Base-by-base conservation (phyloP, 2,113 vertebrate species). In the human region DNA sequence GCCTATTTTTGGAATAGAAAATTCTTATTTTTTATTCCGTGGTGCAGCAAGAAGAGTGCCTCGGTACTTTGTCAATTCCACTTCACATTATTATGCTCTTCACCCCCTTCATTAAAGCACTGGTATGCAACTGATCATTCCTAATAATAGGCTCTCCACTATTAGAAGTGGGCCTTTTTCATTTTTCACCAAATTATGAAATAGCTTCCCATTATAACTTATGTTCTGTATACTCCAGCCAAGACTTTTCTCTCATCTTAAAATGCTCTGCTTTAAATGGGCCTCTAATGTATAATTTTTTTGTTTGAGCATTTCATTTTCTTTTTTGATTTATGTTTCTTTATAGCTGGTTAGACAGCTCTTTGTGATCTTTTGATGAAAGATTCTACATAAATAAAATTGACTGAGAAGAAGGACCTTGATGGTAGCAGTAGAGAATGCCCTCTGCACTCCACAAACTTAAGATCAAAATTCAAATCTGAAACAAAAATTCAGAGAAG, bases 211-310 rank as follows among this genome's bases (percentile, higher is more conserved):
- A 98, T 97, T 97, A 97, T 96, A 98, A 97, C 97, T 97, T 97
- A 97, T 52, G 90, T 93, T 97, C 98, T 96, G 94, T 97, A 94
- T 94, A 97, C 93, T 97, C 73, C 94, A 95, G 97, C 97, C 97
- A 97, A 97, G 97, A 97, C 96, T 95, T 95, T 94, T 96, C 95
- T 98, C 97, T 97, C 96, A 96, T 98, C 93, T 98, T 98, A 97
- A 98, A 97, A 98, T 96, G 94, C 81, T 97, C 90, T 94, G 87
- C 90, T 97, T 97, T 98, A 98, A 98, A 98, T 98, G 98, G 97
- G 93, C 95, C 96, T 98, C 97, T 98, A 98, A 98, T 98, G 97
- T 98, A 97, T 97, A 98, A 98, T 98, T 98, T 98, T 98, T 98
- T 98, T 98, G 97, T 98, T 98, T 97, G 97, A 98, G 97, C 97